Evolutionary conservation across 1,140 invertebrate species (phyloP).

Genomic region (Drosophila navojoa): DNA sequence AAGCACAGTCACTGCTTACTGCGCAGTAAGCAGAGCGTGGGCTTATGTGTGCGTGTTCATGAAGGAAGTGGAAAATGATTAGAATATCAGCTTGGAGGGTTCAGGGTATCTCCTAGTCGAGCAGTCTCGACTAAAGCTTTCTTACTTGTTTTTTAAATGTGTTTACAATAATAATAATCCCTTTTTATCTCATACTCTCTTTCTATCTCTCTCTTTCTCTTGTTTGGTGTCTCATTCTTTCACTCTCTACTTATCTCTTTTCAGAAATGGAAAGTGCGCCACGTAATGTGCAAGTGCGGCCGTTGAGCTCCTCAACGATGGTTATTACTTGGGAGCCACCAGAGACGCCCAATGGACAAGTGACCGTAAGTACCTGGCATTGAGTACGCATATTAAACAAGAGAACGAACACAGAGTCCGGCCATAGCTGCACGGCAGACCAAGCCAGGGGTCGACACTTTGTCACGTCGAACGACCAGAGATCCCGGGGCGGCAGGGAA

Average conservation of each 20-base stretch:
- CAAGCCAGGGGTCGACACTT: conserved; percentile 24
- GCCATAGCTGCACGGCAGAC: neutral
- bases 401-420: conserved; percentile 22
- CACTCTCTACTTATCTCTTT: conserved; percentile 8
- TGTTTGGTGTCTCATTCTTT: conserved; percentile 10
- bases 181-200: neutral
- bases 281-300: conserved; percentile 95
- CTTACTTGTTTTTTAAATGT: conserved; percentile 30
- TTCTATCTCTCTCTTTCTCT: conserved; percentile 7
- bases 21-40: no score
- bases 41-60: no score
- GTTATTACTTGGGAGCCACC: conserved; percentile 98
- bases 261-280: conserved; percentile 97
- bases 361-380: conserved; percentile 89
- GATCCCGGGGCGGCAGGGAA: conserved; percentile 23
- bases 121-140: no score
- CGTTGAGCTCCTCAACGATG: conserved; percentile 97
- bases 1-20: no score
- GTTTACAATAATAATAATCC: conserved; percentile 47
- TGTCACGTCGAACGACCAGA: conserved; percentile 37
- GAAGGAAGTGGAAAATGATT: no score
- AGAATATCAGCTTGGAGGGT: no score
- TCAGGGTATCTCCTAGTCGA: no score
- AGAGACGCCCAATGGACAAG: conserved; percentile 97
- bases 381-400: conserved; percentile 63